phyloP scores from a whole-genome alignment of 2,113 vertebrate species.

The Rhea americana region DNA sequence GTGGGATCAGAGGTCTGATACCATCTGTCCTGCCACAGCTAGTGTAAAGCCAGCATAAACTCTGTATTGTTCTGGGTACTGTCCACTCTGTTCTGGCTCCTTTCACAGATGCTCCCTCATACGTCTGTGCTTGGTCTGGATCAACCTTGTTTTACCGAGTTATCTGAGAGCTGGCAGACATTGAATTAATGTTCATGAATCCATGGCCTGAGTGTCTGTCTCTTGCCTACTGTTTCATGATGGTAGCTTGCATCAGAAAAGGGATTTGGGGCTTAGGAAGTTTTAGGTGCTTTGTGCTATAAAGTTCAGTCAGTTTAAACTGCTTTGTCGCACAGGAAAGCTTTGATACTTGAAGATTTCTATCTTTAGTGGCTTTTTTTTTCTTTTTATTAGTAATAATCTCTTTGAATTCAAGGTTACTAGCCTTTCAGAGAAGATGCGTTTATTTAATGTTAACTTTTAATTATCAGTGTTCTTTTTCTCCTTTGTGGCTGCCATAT shows the following conservation, averaged over 20 bases:
- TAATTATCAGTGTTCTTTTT: neutral
- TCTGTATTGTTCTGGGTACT: accelerated
- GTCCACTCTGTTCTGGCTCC: neutral
- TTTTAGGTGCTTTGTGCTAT: neutral
- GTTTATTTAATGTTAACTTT: neutral
- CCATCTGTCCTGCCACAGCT: neutral
- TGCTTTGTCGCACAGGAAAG: neutral
- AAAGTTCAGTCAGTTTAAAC: neutral
- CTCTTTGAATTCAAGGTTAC: neutral
- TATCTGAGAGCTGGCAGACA: neutral
- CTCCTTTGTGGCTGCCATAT: neutral
- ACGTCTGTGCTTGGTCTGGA: neutral
- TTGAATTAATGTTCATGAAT: neutral
- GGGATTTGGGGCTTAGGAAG: neutral
- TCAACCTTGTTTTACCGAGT: neutral
- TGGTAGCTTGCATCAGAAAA: neutral
- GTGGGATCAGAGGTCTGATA: neutral
- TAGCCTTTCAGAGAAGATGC: neutral
- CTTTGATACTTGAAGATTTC: neutral
- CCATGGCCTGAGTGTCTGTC: neutral
- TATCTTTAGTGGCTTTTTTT: neutral
- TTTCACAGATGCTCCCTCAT: neutral
- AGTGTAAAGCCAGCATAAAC: neutral
- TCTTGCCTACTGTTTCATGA: neutral
- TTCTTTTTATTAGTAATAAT: neutral